A percentile compares a stretch with the other conserved stretches of the same genome.
These are phyloP conservation scores for Oncorhynchus mykiss DNA, from an alignment of 2,113 vertebrate genomes.

Conservation along the genomic window DNA sequence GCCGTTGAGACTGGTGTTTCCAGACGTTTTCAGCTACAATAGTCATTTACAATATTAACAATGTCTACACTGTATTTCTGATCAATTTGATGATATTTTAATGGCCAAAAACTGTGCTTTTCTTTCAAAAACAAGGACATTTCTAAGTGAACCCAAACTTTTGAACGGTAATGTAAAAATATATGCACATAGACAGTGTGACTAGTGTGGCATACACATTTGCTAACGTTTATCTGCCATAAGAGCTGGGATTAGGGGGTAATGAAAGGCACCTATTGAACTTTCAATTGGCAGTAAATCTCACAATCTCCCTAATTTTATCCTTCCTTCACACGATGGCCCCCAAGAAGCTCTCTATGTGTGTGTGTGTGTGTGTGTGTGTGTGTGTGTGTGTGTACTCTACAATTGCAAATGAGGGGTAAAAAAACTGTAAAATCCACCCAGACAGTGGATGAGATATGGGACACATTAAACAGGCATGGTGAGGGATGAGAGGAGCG, in stretches of 20 bases:
- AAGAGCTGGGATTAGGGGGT: conserved; percentile 10
- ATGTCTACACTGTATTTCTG: no score
- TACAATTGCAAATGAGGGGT: neutral
- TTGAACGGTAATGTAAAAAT: no score
- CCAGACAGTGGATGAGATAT: neutral
- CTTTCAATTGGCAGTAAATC: conserved; percentile 34
- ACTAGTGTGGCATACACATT: no score
- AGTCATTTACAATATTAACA: no score
- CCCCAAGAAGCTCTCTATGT: neutral
- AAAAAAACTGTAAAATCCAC: neutral
- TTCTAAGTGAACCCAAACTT: no score
- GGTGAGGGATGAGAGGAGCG: conserved; percentile 15
- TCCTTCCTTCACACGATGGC: neutral
- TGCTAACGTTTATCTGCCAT: conserved; percentile 20
- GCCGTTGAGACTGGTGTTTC: no score
- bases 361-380: neutral
- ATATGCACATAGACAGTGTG: no score
- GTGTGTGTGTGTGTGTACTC: neutral
- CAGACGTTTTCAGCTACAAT: no score
- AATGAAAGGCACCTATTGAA: conserved; percentile 7
- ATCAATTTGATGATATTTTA: no score
- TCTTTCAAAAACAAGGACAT: no score
- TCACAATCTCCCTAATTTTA: conserved; percentile 4
- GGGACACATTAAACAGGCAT: neutral
- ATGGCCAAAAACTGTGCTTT: no score